phyloP scores from a whole-genome alignment of 1,140 invertebrate species.

The Kradibia gibbosae region DNA sequence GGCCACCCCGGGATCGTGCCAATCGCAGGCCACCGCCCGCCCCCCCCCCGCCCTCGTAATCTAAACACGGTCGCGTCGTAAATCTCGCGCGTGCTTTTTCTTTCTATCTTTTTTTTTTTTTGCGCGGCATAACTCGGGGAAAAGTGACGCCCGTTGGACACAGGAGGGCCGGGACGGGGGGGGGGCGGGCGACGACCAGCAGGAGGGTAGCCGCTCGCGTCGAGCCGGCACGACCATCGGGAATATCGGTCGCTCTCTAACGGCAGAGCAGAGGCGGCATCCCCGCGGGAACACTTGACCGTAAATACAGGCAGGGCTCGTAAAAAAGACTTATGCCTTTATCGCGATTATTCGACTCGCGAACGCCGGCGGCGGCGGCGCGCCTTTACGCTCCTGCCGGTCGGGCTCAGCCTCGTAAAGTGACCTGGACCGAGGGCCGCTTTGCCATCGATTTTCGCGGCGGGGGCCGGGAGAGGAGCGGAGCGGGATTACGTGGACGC shows the following conservation, averaged over 20 bases:
- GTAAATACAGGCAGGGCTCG: constrained; percentile 60
- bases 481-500: neutral
- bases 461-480: neutral
- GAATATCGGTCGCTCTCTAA: neutral
- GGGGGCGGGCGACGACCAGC: no score
- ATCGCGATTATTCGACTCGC: constrained; percentile 57
- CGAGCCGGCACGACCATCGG: neutral
- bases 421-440: constrained; percentile 20
- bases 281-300: constrained; percentile 65
- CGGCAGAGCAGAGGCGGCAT: neutral
- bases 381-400: neutral
- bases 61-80: constrained; percentile 13
- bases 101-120: no score
- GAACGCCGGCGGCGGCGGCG: neutral
- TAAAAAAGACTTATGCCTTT: constrained; percentile 66
- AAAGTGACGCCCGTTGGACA: constrained; percentile 36
- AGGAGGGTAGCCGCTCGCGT: no score
- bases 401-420: constrained; percentile 36
- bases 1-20: no score
- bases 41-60: neutral
- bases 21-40: neutral
- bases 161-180: no score
- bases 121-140: neutral
- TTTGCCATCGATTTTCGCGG: constrained; percentile 12
- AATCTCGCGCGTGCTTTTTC: neutral